Base-by-base conservation (phyloP, 1,140 invertebrate species). In the Gerris buenoi region DNA sequence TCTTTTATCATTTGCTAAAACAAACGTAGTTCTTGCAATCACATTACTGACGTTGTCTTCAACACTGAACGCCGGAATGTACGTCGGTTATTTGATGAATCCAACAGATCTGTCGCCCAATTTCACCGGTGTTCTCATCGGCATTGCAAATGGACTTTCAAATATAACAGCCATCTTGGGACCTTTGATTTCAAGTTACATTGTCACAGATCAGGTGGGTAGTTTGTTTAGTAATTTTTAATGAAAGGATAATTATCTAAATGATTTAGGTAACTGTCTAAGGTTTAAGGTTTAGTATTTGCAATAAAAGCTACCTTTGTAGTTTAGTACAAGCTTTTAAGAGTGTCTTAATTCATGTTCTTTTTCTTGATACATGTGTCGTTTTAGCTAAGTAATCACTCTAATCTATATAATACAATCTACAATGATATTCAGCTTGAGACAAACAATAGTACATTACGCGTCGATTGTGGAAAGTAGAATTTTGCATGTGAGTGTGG, bases 61-160 rank as follows among this genome's bases (percentile, higher is more conserved):
- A 68, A 77, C 77, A 0, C 77, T 89, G 1, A 91, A 91, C 75
- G 83, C 83, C 2, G 84, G 83, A 14, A 77, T 81, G 0, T 80
- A 79, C 73, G 76, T 79, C 58, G 81, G 82, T 18, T 84, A 77
- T 46, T 66, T 77, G 29, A 77, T 83, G 1, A 89, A 88, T 72
- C 85, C 88, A 71, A 81, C 90, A n/a, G 88, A 90, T 72, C 79
- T 91, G 61, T 82, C 88, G 0, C 86, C 86, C 15, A 86, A 84
- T 76, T 84, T 80, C 76, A 86, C 87, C 18, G 86, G 87, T 23
- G 82, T 81, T 1, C 75, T 89, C 69, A 87, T 89, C 84, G 87
- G 89, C 5, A 79, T 91, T 18, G 88, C 87, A 28, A 92, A 91
- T 75, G 86, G 87, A 26, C 76, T 84, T 27, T 84, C 87, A 0